Evolutionary conservation across 1,140 invertebrate species (phyloP).

Genomic region (Diachasma alloeum): DNA sequence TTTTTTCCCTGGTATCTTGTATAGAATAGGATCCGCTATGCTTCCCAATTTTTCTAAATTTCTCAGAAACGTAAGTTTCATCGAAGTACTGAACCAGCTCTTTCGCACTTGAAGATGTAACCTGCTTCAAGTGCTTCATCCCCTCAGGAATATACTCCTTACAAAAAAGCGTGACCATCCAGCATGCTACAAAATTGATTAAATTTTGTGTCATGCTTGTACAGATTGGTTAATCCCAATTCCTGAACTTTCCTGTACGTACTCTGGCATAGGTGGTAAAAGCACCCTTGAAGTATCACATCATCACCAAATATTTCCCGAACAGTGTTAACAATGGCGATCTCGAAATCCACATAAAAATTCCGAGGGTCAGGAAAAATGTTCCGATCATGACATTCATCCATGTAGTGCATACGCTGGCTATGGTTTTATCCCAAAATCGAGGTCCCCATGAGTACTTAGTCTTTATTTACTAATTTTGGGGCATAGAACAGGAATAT

Average conservation of each 20-base stretch:
- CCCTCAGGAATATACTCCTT: too few species aligned
- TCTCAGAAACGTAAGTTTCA: background rate
- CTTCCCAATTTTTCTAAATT: too few species aligned
- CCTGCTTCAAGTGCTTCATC: background rate
- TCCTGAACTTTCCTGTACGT: constrained; percentile 6
- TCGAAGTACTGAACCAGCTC: constrained; percentile 11
- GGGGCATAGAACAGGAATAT: too few species aligned
- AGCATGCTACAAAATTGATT: constrained; percentile 10
- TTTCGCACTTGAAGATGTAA: background rate
- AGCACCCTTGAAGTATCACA: background rate
- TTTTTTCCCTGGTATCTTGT: too few species aligned
- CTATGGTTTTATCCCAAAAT: too few species aligned
- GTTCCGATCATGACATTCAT: background rate
- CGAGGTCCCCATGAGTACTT: too few species aligned
- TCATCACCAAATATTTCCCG: background rate
- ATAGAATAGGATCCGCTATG: too few species aligned
- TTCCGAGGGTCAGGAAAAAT: background rate
- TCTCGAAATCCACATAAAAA: constrained; percentile 8
- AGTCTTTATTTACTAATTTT: too few species aligned
- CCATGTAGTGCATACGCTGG: too few species aligned
- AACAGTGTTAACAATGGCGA: background rate
- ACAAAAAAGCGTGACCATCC: background rate
- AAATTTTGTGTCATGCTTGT: background rate
- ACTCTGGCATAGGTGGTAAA: constrained; percentile 5
- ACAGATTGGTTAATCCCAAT: background rate